Evolutionary conservation across 2,797 vertebrate species (phyloP), one percentile per base, ranked within the genome.

Genomic region (Acanthurus lineatus): DNA sequence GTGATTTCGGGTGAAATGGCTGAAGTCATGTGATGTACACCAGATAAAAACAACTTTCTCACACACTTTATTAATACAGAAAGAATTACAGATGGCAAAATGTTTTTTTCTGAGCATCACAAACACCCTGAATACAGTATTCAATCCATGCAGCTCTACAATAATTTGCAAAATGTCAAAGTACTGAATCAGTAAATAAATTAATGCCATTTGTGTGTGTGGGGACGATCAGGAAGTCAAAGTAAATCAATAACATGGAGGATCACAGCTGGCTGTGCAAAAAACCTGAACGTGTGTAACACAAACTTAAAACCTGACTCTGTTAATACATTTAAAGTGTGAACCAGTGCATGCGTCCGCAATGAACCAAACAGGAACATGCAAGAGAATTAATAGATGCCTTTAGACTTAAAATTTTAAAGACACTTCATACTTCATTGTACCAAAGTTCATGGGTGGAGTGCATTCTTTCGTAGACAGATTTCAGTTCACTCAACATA

Each of bases 221-320:
- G 5, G 25, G 22, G 42, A 57, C 69, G 57, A 51, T 79, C 76
- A 72, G 76, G 81, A 86, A 86, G 67, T 79, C 49, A 76, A 28
- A 75, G 73, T 72, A 83, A 69, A 45, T 74, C 69, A 62, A 35
- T 15, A 14, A 69, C 19, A 20, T 25, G 32, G 38, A 45, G 32
- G 38, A 45, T 69, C 14, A 64, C 53, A 54, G n/a, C 19, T 2
- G 35, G 15, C 51, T n/a, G 48, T 44, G 25, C 3, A 25, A 25
- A 25, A 25, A 25, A 25, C 25, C 62, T 58, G 25, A 42, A 4
- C 22, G 20, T 42, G 40, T 42, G 40, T 42, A 32, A 32, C 28
- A 32, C 28, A 32, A 32, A 32, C 28, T 4, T 32, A 32, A 32
- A 32, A 32, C 4, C 28, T 5, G 59, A 11, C 35, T 66, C 35